Conservation (phyloP, 2,113 vertebrate genomes). For the Globicephala melas region DNA sequence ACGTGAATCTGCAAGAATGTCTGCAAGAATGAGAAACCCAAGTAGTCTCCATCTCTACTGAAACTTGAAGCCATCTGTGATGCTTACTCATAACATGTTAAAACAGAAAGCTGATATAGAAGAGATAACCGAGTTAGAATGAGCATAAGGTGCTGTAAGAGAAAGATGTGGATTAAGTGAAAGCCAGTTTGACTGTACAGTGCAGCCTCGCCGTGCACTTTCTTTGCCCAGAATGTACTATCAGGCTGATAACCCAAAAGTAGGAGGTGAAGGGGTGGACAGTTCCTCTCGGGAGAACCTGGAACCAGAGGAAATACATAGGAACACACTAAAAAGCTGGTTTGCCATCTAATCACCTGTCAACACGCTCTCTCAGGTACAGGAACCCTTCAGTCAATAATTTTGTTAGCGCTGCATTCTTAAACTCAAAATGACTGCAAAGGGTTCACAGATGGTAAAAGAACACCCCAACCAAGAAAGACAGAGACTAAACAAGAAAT, state of each 20-base stretch:
- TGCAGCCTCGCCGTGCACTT: rapidly evolving
- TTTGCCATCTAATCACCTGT: neutral
- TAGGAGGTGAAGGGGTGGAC: neutral
- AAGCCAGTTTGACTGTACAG: neutral
- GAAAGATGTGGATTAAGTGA: neutral
- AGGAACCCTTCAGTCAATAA: neutral
- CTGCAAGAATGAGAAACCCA: neutral
- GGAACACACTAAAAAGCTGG: neutral
- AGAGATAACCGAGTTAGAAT: neutral
- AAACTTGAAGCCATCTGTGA: neutral
- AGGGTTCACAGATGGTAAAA: neutral
- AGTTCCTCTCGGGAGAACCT: neutral
- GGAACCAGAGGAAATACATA: neutral
- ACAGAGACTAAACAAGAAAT: neutral
- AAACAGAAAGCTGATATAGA: neutral
- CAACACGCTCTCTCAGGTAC: neutral
- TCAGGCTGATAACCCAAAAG: neutral
- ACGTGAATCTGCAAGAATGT: neutral
- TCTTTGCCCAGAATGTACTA: neutral
- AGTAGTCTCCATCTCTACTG: neutral
- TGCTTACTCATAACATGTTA: neutral
- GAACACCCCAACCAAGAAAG: neutral
- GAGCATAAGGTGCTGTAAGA: neutral
- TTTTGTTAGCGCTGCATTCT: neutral
- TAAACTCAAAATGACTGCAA: neutral